Base-by-base conservation (phyloP, 1,140 invertebrate species). In the Copidosoma floridanum region DNA sequence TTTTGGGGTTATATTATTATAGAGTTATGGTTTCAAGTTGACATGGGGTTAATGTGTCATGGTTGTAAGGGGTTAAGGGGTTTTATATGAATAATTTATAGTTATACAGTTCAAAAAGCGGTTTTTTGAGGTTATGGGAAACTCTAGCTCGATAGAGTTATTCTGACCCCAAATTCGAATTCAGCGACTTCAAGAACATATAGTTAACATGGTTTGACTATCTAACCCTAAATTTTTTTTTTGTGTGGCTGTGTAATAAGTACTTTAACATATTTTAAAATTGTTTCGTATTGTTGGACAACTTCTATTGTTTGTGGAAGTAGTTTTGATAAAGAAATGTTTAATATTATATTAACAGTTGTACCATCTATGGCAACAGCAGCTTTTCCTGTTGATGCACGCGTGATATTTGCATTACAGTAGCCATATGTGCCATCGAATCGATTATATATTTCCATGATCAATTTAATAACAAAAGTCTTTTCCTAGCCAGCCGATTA, bases 101-200 rank as follows among this genome's bases (percentile, higher is more conserved):
- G n/a, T n/a, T n/a, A n/a, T n/a, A n/a, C n/a, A n/a, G 59, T 16
- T 44, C 71, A 65, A n/a, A 73, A 75, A 75, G 18, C 67, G 68
- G 8, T 76, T 64, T 65, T 77, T 73, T 65, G 76, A 73, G 40
- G 76, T 72, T 11, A 76, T 72, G 20, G 75, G 26, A n/a, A 72
- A 29, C 61, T 66, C 65, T 16, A 68, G 35, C 53, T 58, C 54
- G 57, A 7, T n/a, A n/a, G n/a, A n/a, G n/a, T n/a, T n/a, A n/a
- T n/a, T n/a, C n/a, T n/a, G n/a, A n/a, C n/a, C n/a, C n/a, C n/a
- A n/a, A n/a, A n/a, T n/a, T n/a, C n/a, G n/a, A n/a, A n/a, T n/a
- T n/a, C n/a, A n/a, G n/a, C n/a, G n/a, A n/a, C n/a, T n/a, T n/a
- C n/a, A n/a, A n/a, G n/a, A n/a, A n/a, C n/a, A n/a, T n/a, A n/a